A percentile compares a stretch with the other conserved stretches of the same genome.
Conservation (phyloP, 2,888 invertebrate species). For the Cantharis rufa region DNA sequence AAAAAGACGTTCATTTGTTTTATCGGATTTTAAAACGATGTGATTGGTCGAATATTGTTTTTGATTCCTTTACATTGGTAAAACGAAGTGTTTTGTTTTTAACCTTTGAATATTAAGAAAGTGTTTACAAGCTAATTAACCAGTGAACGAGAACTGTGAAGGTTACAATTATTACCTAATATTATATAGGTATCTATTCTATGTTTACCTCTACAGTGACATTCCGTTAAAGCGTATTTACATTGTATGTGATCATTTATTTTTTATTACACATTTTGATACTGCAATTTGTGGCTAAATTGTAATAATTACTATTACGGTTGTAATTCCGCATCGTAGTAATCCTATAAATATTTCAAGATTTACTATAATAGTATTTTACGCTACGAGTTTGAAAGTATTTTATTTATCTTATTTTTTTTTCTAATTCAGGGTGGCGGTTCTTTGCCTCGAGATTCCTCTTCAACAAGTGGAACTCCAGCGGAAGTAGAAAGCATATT, state of each 20-base stretch:
- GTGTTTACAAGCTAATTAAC: background rate
- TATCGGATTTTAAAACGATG: background rate
- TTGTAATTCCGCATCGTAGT: background rate
- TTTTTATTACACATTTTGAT: background rate
- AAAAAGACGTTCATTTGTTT: background rate
- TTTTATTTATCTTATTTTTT: background rate
- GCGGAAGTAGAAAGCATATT: conserved; percentile 68
- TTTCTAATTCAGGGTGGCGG: conserved; percentile 44
- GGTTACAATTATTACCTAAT: background rate
- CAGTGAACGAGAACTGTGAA: background rate
- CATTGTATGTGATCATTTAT: background rate
- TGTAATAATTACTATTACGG: background rate
- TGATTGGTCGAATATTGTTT: background rate
- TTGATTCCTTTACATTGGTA: background rate
- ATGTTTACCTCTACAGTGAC: background rate
- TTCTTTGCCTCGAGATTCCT: conserved; percentile 52
- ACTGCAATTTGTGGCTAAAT: background rate
- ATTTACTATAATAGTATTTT: background rate
- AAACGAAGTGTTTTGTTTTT: background rate
- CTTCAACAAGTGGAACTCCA: conserved; percentile 58
- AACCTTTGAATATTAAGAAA: background rate
- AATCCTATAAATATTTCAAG: background rate
- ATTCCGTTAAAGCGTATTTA: background rate
- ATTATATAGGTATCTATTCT: background rate
- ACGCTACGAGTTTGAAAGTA: background rate